A percentile compares a stretch with the other conserved stretches of the same genome.
phyloP scores from a whole-genome alignment of 1,140 invertebrate genomes.

The Tetramorium alpestre region DNA sequence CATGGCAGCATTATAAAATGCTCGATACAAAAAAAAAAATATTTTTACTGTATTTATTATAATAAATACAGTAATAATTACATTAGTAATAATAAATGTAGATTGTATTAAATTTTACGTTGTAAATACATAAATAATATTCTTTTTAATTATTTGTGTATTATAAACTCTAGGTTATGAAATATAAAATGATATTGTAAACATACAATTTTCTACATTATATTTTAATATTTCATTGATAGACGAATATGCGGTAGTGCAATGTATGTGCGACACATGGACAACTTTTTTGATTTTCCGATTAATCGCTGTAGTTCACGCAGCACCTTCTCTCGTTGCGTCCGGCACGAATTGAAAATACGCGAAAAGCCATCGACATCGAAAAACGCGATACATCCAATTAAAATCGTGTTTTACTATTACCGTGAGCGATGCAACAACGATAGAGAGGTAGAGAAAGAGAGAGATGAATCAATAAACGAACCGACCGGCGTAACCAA shows the following conservation, averaged over 20 bases:
- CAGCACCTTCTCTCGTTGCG: background rate
- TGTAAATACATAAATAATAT: background rate
- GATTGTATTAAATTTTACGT: background rate
- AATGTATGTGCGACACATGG: background rate
- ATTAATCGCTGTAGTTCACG: slow-evolving; percentile 16
- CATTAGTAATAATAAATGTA: background rate
- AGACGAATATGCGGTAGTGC: background rate
- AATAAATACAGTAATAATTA: background rate
- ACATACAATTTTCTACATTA: background rate
- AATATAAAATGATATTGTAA: slow-evolving; percentile 4
- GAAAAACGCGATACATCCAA: slow-evolving; percentile 57
- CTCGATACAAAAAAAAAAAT: background rate
- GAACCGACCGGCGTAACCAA: slow-evolving; percentile 20
- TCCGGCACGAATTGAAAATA: slow-evolving; percentile 32
- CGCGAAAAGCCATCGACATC: slow-evolving; percentile 48
- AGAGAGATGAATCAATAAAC: slow-evolving; percentile 43
- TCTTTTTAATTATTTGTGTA: background rate
- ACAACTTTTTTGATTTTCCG: slow-evolving; percentile 42
- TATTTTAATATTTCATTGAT: slow-evolving; percentile 16
- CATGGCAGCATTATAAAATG: background rate
- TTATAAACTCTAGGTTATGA: background rate
- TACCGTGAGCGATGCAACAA: slow-evolving; percentile 20
- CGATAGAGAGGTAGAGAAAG: background rate
- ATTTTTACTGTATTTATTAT: background rate
- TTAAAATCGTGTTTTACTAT: slow-evolving; percentile 59